Base-by-base conservation (phyloP, 2,113 vertebrate genomes). In the Lophotis ruficrista region DNA sequence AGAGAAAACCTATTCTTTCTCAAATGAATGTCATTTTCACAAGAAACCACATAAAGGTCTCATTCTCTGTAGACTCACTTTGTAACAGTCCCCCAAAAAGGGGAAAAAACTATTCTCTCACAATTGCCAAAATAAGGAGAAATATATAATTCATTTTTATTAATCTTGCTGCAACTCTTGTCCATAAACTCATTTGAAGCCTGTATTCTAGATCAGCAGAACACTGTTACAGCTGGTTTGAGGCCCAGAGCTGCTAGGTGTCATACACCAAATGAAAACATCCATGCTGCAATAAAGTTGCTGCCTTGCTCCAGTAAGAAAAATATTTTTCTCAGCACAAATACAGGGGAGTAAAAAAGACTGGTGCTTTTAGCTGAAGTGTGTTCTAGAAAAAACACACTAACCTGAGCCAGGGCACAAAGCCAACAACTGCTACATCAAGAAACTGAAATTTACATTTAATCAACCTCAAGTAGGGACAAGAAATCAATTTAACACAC, bases 371-470 rank as follows among this genome's bases (percentile, higher is more conserved):
- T 17, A 83, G 62, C 31, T 70, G 31, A 88, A 61, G 27, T 37
- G 12, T 75, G 54, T 30, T 88, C 77, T 70, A 87, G 41, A 15
- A 38, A 92, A 83, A 62, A 66, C 30, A 70, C 17, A 6, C 33
- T 57, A 79, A n/a, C 27, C 16, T 58, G 53, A 92, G 51, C 41
- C 50, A 81, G 33, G 57, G 73, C 57, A 84, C 28, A 76, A 80
- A 94, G 89, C 64, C 91, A 87, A 70, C 15, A 84, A 25, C 57
- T 70, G 61, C 47, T 58, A 65, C 58, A 93, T 84, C 73, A 95
- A 75, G 89, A 93, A 90, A 53, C 33, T 62, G 38, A 92, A 91
- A 96, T 80, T 92, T 80, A 71, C 82, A 91, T 96, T 97, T 93
- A 76, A 94, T 95, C 81, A 60, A 43, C 38, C 58, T 87, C 30